These are phyloP conservation scores for Drosophila elegans DNA, from an alignment of 1,140 invertebrate genomes.

Conservation along the genomic window DNA sequence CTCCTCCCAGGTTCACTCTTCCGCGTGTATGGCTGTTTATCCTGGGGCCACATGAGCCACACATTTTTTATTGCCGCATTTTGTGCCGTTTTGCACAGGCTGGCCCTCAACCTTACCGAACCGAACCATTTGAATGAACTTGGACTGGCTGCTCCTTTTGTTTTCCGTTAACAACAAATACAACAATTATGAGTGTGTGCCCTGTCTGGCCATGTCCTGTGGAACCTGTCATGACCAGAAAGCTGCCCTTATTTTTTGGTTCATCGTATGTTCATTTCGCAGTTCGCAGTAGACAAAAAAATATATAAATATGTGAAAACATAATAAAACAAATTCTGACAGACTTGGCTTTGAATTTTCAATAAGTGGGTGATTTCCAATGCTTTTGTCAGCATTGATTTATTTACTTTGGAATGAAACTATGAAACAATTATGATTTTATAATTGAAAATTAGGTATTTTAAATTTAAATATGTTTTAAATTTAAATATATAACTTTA, in stretches of 20 bases:
- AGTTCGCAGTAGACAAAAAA: slow-evolving; percentile 1
- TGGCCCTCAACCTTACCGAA: background rate
- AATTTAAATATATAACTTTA: too few relatives aligned
- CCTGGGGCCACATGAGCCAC: slow-evolving; percentile 71
- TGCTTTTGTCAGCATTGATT: background rate
- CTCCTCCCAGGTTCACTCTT: slow-evolving; percentile 5
- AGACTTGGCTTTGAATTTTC: slow-evolving; percentile 5
- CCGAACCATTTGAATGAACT: slow-evolving; percentile 75
- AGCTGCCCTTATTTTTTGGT: slow-evolving; percentile 53
- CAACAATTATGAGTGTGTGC: slow-evolving; percentile 44
- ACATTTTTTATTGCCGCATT: slow-evolving; percentile 69
- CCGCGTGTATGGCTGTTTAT: slow-evolving; percentile 24
- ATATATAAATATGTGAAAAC: slow-evolving; percentile 6
- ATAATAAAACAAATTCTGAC: slow-evolving; percentile 19
- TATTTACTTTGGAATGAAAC: background rate
- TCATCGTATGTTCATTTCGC: slow-evolving; percentile 30
- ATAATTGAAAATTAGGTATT: too few relatives aligned
- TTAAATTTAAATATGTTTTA: too few relatives aligned
- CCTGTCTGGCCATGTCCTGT: slow-evolving; percentile 35
- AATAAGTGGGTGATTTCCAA: background rate
- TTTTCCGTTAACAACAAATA: slow-evolving; percentile 34
- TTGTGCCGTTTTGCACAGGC: background rate
- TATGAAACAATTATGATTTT: too few relatives aligned
- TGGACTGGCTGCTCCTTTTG: slow-evolving; percentile 50
- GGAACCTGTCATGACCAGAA: slow-evolving; percentile 62